Conservation (phyloP, 2,888 invertebrate genomes). For the Lasius fuliginosus region DNA sequence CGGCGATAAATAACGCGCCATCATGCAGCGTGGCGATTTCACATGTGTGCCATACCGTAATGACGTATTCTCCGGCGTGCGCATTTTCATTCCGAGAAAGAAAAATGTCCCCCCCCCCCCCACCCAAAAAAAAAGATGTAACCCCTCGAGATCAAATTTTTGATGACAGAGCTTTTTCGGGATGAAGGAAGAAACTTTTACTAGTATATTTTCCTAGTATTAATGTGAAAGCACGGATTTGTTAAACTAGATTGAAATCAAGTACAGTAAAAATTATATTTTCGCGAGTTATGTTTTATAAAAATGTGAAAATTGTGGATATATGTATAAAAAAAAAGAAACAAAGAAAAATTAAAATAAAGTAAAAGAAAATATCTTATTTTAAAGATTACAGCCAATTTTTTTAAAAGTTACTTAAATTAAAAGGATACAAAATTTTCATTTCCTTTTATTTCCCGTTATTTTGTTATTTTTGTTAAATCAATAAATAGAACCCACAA, state of each 20-base stretch:
- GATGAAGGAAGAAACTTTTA: neutral
- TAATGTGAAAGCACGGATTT: neutral
- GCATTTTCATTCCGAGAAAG: neutral
- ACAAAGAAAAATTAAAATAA: neutral
- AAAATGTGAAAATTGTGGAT: neutral
- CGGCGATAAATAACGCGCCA: conserved; percentile 22
- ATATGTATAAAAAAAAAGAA: neutral
- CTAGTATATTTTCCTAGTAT: neutral
- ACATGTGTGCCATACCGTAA: neutral
- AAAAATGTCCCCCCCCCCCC: neutral
- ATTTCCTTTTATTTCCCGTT: neutral
- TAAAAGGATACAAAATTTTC: too few relatives aligned
- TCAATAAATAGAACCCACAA: neutral
- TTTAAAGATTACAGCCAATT: too few relatives aligned
- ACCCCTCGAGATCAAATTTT: conserved; percentile 11
- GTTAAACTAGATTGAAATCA: neutral
- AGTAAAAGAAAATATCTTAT: neutral
- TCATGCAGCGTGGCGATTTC: neutral
- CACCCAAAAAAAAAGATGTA: neutral
- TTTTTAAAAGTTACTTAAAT: too few relatives aligned
- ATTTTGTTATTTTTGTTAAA: neutral
- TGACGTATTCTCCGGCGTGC: neutral
- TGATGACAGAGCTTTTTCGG: neutral
- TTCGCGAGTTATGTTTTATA: neutral
- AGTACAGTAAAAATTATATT: neutral